Evolutionary conservation across 2,113 vertebrate species (phyloP).

Genomic region (Bombycilla garrulus): DNA sequence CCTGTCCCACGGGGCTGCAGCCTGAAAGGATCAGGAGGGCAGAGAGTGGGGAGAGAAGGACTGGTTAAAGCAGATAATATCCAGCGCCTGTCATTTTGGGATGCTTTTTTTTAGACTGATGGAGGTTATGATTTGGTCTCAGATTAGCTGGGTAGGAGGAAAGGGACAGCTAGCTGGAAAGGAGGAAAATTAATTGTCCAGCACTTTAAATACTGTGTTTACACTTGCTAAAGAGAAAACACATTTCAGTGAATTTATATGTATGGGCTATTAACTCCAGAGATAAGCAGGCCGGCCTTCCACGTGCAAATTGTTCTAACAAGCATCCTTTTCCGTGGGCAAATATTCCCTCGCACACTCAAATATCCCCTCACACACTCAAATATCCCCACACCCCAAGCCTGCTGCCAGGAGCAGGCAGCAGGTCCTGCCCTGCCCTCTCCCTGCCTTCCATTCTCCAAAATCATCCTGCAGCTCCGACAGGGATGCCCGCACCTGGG

Average conservation of each 20-base stretch:
- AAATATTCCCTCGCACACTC: neutral
- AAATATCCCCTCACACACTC: neutral
- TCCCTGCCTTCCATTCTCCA: neutral
- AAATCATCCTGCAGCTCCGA: neutral
- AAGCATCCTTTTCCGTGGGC: neutral
- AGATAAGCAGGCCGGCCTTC: neutral
- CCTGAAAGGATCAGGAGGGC: neutral
- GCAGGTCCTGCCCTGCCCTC: neutral
- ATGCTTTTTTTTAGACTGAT: neutral
- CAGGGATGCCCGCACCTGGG: neutral
- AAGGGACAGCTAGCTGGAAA: neutral
- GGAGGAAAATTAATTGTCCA: neutral
- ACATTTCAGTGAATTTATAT: neutral
- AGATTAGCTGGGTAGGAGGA: neutral
- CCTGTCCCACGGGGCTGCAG: neutral
- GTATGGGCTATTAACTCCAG: accelerated
- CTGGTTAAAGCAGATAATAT: neutral
- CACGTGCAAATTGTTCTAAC: neutral
- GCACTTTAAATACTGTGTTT: neutral
- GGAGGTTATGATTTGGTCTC: neutral
- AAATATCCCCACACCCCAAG: no score
- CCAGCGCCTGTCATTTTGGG: neutral
- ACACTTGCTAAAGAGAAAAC: neutral
- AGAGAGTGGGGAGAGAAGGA: neutral
- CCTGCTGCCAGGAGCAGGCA: neutral